Conservation (phyloP, 2,888 invertebrate species). For the Parnassius smintheus region DNA sequence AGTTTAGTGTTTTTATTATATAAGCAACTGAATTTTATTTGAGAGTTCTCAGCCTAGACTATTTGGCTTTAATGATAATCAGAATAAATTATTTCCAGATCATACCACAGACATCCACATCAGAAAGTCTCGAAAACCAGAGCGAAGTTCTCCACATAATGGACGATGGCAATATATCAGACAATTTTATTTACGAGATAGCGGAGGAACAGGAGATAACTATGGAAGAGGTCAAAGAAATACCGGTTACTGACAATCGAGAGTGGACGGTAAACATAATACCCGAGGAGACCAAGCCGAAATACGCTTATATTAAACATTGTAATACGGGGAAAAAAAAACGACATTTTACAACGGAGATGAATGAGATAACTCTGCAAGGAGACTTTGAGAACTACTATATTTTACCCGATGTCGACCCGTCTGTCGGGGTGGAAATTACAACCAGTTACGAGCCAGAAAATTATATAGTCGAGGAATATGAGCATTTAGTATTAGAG, state of each 20-base stretch:
- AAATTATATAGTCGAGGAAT: slow-evolving; percentile 67
- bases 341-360: slow-evolving; percentile 66
- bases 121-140: slow-evolving; percentile 33
- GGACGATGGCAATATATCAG: slow-evolving; percentile 58
- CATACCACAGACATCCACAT: slow-evolving; percentile 53
- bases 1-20: too few species aligned
- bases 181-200: slow-evolving; percentile 75
- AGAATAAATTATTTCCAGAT: slow-evolving; percentile 45
- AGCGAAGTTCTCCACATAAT: slow-evolving; percentile 57
- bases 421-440: slow-evolving; percentile 66
- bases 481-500: slow-evolving; percentile 62
- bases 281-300: slow-evolving; percentile 61
- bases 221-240: slow-evolving; percentile 72
- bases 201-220: slow-evolving; percentile 73
- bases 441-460: slow-evolving; percentile 72
- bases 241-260: slow-evolving; percentile 48
- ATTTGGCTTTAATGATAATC: too few species aligned
- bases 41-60: too few species aligned
- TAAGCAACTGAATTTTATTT: too few species aligned
- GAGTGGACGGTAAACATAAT: slow-evolving; percentile 73
- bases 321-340: slow-evolving; percentile 68
- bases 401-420: slow-evolving; percentile 71
- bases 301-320: slow-evolving; percentile 72
- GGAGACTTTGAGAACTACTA: slow-evolving; percentile 74
- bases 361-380: slow-evolving; percentile 67